Percentiles rank a stretch among this genome's conserved stretches.
Evolutionary conservation across 2,113 vertebrate species (phyloP).

Genomic region (Saccopteryx bilineata): DNA sequence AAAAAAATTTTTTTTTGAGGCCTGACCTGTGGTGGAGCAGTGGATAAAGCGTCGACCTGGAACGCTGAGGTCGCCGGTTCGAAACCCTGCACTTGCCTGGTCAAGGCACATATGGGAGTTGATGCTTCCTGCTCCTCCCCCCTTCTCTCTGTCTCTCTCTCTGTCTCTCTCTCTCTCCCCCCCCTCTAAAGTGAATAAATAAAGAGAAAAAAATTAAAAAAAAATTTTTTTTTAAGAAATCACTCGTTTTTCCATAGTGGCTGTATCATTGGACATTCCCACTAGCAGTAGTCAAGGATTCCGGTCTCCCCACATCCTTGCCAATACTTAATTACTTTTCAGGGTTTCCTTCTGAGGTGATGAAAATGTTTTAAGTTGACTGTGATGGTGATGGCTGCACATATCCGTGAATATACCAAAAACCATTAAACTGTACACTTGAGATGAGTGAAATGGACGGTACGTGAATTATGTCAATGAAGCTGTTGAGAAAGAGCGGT

Average conservation of each 20-base stretch:
- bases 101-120: no score
- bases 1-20: not conserved
- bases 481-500: not conserved
- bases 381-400: not conserved
- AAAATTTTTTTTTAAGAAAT: not conserved
- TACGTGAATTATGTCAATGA: not conserved
- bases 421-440: not conserved
- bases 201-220: no score
- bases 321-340: not conserved
- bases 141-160: no score
- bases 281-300: not conserved
- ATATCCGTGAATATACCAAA: not conserved
- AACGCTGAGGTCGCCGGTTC: no score
- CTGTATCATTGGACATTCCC: not conserved
- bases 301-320: not conserved
- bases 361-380: not conserved
- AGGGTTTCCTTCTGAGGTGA: not conserved
- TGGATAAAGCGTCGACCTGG: no score
- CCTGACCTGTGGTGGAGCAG: no score
- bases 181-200: no score
- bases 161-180: no score
- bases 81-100: no score
- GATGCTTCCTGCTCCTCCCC: no score
- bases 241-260: not conserved
- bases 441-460: not conserved